These are phyloP conservation scores for Radopholus similis DNA, from an alignment of 1,140 invertebrate genomes.

Conservation along the genomic window DNA sequence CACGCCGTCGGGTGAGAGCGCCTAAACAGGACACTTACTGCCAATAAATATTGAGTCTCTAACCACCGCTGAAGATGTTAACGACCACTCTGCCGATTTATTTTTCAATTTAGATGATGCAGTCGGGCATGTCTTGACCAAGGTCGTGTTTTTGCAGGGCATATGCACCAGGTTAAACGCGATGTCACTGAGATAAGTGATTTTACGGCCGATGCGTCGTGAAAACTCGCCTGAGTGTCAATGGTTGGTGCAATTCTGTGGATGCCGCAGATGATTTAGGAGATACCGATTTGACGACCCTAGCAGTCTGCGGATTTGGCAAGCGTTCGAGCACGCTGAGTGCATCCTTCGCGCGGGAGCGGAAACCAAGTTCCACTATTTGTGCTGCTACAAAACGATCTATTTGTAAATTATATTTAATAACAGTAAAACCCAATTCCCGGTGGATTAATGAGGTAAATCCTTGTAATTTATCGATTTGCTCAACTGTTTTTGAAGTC, in stretches of 20 bases:
- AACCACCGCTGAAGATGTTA: background rate
- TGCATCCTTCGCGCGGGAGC: slow-evolving; percentile 13
- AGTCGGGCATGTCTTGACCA: background rate
- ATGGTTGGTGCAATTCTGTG: background rate
- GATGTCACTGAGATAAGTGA: background rate
- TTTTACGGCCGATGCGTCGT: background rate
- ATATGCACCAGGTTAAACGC: background rate
- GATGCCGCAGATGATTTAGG: background rate
- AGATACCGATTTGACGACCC: background rate
- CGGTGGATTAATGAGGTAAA: background rate
- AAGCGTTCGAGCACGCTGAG: slow-evolving; percentile 20
- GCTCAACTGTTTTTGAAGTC: slow-evolving; percentile 18
- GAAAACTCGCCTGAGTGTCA: background rate
- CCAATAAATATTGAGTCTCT: background rate
- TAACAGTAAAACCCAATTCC: background rate
- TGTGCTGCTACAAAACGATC: slow-evolving; percentile 13
- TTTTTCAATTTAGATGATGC: background rate
- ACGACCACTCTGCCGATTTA: background rate
- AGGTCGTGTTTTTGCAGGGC: background rate
- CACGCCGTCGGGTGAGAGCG: background rate
- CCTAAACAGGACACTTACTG: background rate
- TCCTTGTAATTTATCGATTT: no score
- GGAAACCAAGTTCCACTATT: slow-evolving; percentile 14
- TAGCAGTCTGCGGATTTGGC: slow-evolving; percentile 18
- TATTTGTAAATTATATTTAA: background rate